Conservation (phyloP, 2,797 vertebrate species). For the Cercopithecus petaurista region DNA sequence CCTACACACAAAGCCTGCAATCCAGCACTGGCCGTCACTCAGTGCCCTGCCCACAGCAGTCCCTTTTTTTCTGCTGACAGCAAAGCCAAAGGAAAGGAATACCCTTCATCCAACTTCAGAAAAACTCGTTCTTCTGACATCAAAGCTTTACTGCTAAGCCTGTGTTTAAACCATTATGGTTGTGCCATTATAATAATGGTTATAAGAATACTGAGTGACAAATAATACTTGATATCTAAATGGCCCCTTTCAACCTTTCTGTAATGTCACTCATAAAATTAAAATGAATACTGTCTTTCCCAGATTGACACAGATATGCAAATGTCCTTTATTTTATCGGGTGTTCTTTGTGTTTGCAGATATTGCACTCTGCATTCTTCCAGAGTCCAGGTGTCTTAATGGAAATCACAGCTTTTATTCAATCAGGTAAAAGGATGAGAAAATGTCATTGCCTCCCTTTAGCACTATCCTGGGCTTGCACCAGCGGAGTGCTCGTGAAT, state of each 20-base stretch:
- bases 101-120: conserved; percentile 48
- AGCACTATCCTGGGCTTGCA: conserved; percentile 59
- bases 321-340: neutral
- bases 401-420: neutral
- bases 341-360: conserved; percentile 55
- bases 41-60: neutral
- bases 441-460: conserved; percentile 57
- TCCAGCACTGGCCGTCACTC: neutral
- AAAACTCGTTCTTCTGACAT: conserved; percentile 55
- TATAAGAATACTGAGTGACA: conserved; percentile 46
- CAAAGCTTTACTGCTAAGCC: conserved; percentile 22
- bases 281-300: neutral
- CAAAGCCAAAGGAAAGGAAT: conserved; percentile 47
- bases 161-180: conserved; percentile 36
- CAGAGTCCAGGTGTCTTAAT: neutral
- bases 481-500: conserved; percentile 4
- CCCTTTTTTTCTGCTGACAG: conserved; percentile 24
- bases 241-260: conserved; percentile 28
- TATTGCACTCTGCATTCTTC: neutral
- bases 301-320: neutral
- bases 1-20: neutral
- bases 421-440: neutral
- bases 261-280: neutral
- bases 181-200: conserved; percentile 55
- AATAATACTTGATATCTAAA: conserved; percentile 45